Base-by-base conservation (phyloP, 1,140 invertebrate genomes). In the Drosophila miranda region DNA sequence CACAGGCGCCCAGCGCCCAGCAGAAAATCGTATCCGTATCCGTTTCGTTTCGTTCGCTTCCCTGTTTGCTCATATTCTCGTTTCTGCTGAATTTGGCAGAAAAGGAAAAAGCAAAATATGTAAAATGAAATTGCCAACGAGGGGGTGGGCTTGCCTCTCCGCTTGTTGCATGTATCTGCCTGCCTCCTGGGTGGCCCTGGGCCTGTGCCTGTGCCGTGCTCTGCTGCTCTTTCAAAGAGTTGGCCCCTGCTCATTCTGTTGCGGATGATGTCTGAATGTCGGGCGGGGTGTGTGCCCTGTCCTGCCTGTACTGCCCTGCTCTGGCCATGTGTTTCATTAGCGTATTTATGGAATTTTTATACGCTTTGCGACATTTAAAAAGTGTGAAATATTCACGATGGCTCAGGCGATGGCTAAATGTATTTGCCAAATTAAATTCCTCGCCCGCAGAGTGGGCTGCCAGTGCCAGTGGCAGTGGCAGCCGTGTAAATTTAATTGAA, bases 271-370 rank as follows among this genome's bases (percentile, higher is more conserved):
- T 52, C 14, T 48, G 26, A 26, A 34, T 61, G 42, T 38, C 41
- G 16, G 51, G 49, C 30, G 19, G 52, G 43, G 48, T 43, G 51
- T 51, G 48, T 45, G 34, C 30, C 30, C 9, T 38, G 34, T 2
- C 7, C 28, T 30, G 28, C 28, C 2, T 5, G 9, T 8, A 6
- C 8, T 30, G 13, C 28, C 26, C 19, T 60, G 30, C 58, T 52
- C 49, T 34, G 49, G 54, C 74, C 81, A 75, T 81, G 82, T 78
- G 61, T 86, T 86, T 86, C 74, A 86, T 86, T 81, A 81, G 69
- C 82, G 73, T 71, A 86, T 87, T 87, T 86, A 87, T 87, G 78
- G 74, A 87, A 81, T 78, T 87, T 87, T 70, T 74, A 63, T 86
- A 61, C 60, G 61, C 67, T 62, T 69, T 63, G 55, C 62, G 68